Evolutionary conservation across 2,113 vertebrate species (phyloP).

Genomic region (Sapayoa aenigma): DNA sequence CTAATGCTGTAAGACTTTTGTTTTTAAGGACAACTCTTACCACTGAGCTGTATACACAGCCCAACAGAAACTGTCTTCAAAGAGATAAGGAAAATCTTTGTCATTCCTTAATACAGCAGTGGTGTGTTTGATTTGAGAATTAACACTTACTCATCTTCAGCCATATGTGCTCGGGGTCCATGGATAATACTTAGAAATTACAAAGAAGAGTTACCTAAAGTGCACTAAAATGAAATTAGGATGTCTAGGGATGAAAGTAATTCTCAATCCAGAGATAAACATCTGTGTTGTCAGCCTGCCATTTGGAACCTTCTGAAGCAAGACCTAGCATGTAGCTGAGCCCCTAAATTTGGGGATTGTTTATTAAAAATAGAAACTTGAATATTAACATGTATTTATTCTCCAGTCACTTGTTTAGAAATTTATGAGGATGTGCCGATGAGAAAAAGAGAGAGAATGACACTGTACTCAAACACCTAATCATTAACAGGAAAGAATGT

Average conservation of each 20-base stretch:
- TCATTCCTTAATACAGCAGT: not conserved
- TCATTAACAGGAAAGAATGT: not conserved
- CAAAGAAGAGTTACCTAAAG: not conserved
- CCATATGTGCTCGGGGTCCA: not conserved
- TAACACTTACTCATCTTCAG: not conserved
- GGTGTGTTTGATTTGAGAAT: not conserved
- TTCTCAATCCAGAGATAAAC: not conserved
- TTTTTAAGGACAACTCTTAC: not conserved
- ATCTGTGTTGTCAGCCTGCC: not conserved
- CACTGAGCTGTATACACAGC: not conserved
- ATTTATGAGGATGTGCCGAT: not conserved
- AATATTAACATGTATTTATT: too few species aligned
- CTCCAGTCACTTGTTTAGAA: not conserved
- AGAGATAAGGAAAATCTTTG: not conserved
- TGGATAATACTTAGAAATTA: not conserved
- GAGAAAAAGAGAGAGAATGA: not conserved
- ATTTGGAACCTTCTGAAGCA: not conserved
- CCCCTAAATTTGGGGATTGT: not conserved
- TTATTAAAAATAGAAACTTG: not conserved
- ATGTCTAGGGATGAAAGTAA: not conserved
- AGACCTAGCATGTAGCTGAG: not conserved
- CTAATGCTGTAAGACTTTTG: not conserved
- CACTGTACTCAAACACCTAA: not conserved
- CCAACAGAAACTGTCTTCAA: not conserved
- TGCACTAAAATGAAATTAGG: not conserved